Evolutionary conservation across 2,113 vertebrate species (phyloP).

Genomic region (Orycteropus afer): DNA sequence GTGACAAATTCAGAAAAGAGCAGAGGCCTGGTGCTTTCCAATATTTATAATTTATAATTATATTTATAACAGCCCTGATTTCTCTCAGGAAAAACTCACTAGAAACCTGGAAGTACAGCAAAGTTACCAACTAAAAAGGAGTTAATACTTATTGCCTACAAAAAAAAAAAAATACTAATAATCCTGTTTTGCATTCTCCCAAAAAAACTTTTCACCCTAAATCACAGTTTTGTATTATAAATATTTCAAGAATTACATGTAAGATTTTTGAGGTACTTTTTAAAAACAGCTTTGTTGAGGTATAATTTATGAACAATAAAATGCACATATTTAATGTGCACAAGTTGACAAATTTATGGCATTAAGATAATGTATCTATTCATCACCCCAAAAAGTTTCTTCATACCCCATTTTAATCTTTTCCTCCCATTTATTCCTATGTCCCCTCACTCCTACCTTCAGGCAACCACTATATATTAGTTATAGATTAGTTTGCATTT

Average conservation of each 20-base stretch:
- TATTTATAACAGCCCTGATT: neutral
- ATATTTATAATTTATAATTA: neutral
- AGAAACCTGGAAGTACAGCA: neutral
- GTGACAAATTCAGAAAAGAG: neutral
- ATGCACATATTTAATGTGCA: neutral
- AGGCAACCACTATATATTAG: neutral
- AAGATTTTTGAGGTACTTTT: neutral
- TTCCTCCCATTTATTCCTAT: neutral
- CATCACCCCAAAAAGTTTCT: neutral
- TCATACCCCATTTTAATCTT: neutral
- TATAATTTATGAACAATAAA: neutral
- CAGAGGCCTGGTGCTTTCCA: neutral
- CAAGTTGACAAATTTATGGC: neutral
- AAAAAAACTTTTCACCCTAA: neutral
- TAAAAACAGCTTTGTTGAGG: neutral
- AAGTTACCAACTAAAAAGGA: neutral
- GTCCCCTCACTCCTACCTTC: neutral
- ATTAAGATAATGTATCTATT: neutral
- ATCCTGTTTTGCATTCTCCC: neutral
- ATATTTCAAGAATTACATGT: neutral
- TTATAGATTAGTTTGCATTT: neutral
- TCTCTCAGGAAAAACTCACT: neutral
- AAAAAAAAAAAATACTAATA: neutral
- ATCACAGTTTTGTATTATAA: neutral
- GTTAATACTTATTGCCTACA: neutral